A percentile compares a stretch with the other conserved stretches of the same genome.
These are phyloP conservation scores for Drosophila truncata DNA, from an alignment of 1,140 invertebrate species.

Conservation along the genomic window DNA sequence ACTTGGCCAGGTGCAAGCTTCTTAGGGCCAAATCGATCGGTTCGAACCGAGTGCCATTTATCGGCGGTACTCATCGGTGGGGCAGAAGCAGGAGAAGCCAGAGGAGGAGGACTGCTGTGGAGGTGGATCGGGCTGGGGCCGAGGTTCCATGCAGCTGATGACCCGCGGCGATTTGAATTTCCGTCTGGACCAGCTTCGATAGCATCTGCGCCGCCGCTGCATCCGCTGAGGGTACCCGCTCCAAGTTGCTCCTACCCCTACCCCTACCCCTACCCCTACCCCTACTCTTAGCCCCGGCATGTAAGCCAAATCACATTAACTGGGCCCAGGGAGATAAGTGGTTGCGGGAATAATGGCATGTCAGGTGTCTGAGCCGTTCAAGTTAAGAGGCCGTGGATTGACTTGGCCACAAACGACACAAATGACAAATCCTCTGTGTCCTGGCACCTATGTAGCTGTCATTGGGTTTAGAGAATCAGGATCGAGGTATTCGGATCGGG, in stretches of 20 bases:
- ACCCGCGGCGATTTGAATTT: constrained; percentile 69
- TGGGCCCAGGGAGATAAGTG: constrained; percentile 5
- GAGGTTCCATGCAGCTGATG: constrained; percentile 63
- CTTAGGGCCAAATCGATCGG: constrained; percentile 39
- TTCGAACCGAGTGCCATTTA: constrained; percentile 34
- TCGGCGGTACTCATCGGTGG: constrained; percentile 28
- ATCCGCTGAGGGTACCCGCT: constrained; percentile 12
- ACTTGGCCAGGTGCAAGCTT: constrained; percentile 43
- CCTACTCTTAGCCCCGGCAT: constrained; percentile 23
- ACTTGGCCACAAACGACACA: constrained; percentile 37
- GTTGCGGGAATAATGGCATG: constrained; percentile 13
- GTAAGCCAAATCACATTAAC: constrained; percentile 67
- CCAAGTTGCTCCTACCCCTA: background rate
- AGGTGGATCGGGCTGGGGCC: constrained; percentile 24
- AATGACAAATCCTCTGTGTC: constrained; percentile 41
- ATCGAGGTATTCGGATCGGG: constrained; percentile 10
- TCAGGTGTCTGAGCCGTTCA: constrained; percentile 34
- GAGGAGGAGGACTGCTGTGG: constrained; percentile 4
- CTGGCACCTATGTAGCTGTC: constrained; percentile 16
- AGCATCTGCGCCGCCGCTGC: constrained; percentile 46
- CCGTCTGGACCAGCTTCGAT: constrained; percentile 57
- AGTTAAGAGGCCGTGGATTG: constrained; percentile 15
- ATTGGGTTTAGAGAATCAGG: background rate
- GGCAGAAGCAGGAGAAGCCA: background rate
- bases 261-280: constrained; percentile 2